Evolutionary conservation across 2,113 vertebrate genomes (phyloP).

Genomic region (Amblyornis subalaris): DNA sequence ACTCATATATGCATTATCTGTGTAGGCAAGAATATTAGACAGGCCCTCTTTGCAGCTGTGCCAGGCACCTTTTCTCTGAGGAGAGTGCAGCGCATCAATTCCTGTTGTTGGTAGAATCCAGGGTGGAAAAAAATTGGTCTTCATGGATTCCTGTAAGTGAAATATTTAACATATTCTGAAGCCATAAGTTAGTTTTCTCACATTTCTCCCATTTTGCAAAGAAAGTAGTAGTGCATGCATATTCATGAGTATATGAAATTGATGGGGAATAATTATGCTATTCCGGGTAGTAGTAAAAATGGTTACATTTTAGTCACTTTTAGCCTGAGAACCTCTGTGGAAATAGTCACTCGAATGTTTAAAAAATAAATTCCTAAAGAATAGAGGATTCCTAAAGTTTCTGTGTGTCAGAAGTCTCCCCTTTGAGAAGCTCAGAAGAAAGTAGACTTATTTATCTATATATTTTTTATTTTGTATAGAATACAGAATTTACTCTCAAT

Average conservation of each 20-base stretch:
- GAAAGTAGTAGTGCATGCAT: not conserved
- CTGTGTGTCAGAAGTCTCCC: not conserved
- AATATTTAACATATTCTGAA: slow-evolving; percentile 17
- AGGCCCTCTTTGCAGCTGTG: not conserved
- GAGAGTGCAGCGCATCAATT: not conserved
- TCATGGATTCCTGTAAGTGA: not conserved
- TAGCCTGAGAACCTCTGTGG: not conserved
- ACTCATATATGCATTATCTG: rapidly evolving
- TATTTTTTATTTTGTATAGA: not conserved
- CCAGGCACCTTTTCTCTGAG: not conserved
- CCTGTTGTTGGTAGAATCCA: not conserved
- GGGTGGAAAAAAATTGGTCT: rapidly evolving
- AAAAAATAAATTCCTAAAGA: not conserved
- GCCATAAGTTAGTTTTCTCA: slow-evolving; percentile 28
- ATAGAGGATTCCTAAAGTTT: not conserved
- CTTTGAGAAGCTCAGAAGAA: not conserved
- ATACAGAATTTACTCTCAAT: not conserved
- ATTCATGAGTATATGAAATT: slow-evolving; percentile 31
- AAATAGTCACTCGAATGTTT: not conserved
- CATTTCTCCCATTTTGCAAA: not conserved
- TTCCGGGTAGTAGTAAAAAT: not conserved
- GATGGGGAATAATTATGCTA: slow-evolving; percentile 11
- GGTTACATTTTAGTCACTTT: slow-evolving; percentile 5
- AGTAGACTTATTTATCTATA: not conserved
- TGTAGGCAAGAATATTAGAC: not conserved